Base-by-base conservation (phyloP, 2,113 vertebrate genomes). In the Catharus fuscescens region DNA sequence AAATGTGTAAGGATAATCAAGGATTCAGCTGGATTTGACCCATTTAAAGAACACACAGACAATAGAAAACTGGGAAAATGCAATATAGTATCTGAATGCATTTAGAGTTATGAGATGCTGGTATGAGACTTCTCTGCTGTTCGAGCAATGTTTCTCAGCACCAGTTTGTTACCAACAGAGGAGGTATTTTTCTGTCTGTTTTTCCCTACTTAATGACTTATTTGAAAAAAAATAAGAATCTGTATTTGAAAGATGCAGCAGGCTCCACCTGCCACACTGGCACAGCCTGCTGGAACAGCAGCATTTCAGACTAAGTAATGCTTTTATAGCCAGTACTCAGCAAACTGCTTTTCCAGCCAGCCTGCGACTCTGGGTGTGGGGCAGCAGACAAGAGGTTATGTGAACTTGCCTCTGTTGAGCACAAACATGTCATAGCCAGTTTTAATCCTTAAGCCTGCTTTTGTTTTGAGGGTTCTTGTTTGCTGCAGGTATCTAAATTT, bases 401-500 rank as follows among this genome's bases (percentile, higher is more conserved):
- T 91, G 85, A 93, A 96, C 94, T 95, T 83, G 94, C 52, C 4
- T 74, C 3, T 96, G 97, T 95, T 90, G 88, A 96, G 94, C 93
- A 96, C 88, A 95, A 92, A 96, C 95, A 79, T 89, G 97, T 96
- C 96, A 96, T 5, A 96, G 96, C 88, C 96, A 95, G 92, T 97
- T 96, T 95, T 97, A 42, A 94, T 97, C 95, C 94, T 69, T 97
- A 97, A 98, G 93, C 90, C 92, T 95, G 71, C 90, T 96, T 97
- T 98, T 97, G 97, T 98, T 97, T 95, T 78, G 80, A 95, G 97
- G 95, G 95, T 31, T 95, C 97, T 92, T 97, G 97, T 98, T 98
- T 97, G 97, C 97, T 98, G 93, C 96, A 98, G 96, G 97, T 96
- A 92, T 97, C 98, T 98, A 98, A 98, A 98, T 98, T 98, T 98